Percentiles rank a stretch among this genome's conserved stretches.
These are phyloP conservation scores for Ypsolopha scabrella DNA, from an alignment of 2,888 invertebrate genomes.

Conservation along the genomic window DNA sequence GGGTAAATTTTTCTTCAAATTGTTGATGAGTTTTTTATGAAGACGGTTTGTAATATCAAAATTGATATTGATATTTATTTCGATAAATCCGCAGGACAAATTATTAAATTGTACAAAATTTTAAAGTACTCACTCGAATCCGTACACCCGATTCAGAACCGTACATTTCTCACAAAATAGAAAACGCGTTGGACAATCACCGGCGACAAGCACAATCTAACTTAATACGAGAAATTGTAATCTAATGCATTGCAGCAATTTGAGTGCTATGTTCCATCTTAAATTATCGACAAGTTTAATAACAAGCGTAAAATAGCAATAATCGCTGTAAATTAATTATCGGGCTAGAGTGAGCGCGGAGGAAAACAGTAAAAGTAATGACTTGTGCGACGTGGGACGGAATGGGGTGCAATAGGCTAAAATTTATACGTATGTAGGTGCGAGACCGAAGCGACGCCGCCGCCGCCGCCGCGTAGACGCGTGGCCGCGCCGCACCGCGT, in stretches of 20 bases:
- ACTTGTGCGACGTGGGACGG: constrained; percentile 18
- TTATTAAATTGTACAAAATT: background rate
- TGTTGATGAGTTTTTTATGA: too few species aligned
- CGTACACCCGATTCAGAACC: constrained; percentile 34
- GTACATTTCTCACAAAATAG: constrained; percentile 47
- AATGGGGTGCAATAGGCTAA: constrained; percentile 30
- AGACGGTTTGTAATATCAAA: too few species aligned
- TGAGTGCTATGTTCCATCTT: constrained; percentile 58
- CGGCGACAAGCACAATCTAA: constrained; percentile 44
- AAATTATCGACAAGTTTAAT: constrained; percentile 66
- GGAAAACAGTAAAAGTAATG: constrained; percentile 45
- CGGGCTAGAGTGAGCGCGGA: constrained; percentile 40
- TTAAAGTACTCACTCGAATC: constrained; percentile 38
- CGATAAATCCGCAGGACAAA: too few species aligned
- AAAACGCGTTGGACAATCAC: constrained; percentile 38
- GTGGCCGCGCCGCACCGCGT: constrained; percentile 20
- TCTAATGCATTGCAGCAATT: constrained; percentile 55
- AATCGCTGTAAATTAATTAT: constrained; percentile 60
- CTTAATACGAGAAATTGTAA: constrained; percentile 17
- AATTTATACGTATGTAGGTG: constrained; percentile 27
- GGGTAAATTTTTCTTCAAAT: too few species aligned
- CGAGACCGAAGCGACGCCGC: background rate
- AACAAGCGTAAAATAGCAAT: constrained; percentile 58
- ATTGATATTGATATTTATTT: too few species aligned
- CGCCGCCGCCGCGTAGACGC: constrained; percentile 28